Evolutionary conservation across 2,888 invertebrate species (phyloP).

Genomic region (Sarcophaga variegata): DNA sequence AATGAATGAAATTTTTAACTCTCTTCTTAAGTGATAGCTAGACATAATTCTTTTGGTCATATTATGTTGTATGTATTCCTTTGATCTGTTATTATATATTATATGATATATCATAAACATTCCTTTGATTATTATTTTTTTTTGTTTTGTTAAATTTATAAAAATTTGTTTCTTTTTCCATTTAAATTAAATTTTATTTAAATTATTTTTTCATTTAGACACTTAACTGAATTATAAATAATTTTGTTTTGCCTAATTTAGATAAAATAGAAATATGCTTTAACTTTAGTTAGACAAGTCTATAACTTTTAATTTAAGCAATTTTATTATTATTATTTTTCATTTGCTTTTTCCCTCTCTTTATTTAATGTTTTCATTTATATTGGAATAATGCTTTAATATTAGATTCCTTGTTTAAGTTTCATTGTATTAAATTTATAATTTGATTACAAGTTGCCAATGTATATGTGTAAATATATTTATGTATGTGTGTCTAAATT

Average conservation of each 20-base stretch:
- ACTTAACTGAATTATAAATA: slow-evolving; percentile 44
- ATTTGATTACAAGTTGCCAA: slow-evolving; percentile 54
- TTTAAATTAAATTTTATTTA: slow-evolving; percentile 20
- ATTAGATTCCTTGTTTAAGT: slow-evolving; percentile 36
- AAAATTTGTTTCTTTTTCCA: background rate
- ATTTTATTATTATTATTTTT: background rate
- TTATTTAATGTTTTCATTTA: slow-evolving; percentile 20
- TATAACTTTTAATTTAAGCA: slow-evolving; percentile 12
- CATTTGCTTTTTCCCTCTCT: slow-evolving; percentile 10
- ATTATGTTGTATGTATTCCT: slow-evolving; percentile 28
- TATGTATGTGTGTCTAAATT: slow-evolving; percentile 32
- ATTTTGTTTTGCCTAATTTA: slow-evolving; percentile 7
- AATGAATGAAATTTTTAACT: background rate
- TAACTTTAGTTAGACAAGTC: slow-evolving; percentile 52
- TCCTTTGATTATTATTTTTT: slow-evolving; percentile 52
- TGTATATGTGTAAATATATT: slow-evolving; percentile 63
- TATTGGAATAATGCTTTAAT: slow-evolving; percentile 42
- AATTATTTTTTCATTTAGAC: slow-evolving; percentile 11
- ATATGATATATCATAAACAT: slow-evolving; percentile 50
- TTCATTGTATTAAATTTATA: slow-evolving; percentile 49
- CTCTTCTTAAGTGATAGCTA: slow-evolving; percentile 25
- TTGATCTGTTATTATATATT: slow-evolving; percentile 43
- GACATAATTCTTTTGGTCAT: slow-evolving; percentile 21
- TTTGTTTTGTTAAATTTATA: slow-evolving; percentile 35
- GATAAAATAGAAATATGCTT: background rate